Evolutionary conservation across 2,888 invertebrate species (phyloP).

Genomic region (Halocaridina rubra): DNA sequence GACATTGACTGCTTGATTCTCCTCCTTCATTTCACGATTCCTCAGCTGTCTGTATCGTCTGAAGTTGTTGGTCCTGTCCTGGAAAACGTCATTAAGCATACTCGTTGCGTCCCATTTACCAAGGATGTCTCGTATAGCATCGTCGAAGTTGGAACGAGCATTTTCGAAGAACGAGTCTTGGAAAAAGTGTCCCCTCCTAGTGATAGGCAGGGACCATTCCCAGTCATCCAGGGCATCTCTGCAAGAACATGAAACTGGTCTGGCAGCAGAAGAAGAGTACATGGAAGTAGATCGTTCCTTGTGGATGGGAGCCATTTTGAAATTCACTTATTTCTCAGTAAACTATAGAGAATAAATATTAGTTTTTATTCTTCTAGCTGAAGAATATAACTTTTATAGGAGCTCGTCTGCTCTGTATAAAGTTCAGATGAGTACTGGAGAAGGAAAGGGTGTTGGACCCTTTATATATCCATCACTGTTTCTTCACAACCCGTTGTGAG

Average conservation of each 20-base stretch:
- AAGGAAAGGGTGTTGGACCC: no score
- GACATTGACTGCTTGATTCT: slow-evolving; percentile 43
- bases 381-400: no score
- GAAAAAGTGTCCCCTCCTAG: slow-evolving; percentile 47
- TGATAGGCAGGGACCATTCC: slow-evolving; percentile 43
- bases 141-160: slow-evolving; percentile 36
- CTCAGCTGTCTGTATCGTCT: slow-evolving; percentile 46
- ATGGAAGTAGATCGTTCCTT: not conserved
- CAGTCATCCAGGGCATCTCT: slow-evolving; percentile 4
- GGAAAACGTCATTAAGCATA: not conserved
- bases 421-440: no score
- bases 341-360: no score
- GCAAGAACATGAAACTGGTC: not conserved
- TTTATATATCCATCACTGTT: no score
- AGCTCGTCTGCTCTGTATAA: no score
- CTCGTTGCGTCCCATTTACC: slow-evolving; percentile 13
- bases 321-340: no score
- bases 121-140: slow-evolving; percentile 34
- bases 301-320: not conserved
- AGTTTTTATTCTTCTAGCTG: no score
- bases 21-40: slow-evolving; percentile 24
- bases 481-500: no score
- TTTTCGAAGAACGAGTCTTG: slow-evolving; percentile 56
- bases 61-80: slow-evolving; percentile 20
- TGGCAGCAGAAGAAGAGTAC: not conserved